These are phyloP conservation scores for Acronicta psi DNA, from an alignment of 2,888 invertebrate species.

Conservation along the genomic window DNA sequence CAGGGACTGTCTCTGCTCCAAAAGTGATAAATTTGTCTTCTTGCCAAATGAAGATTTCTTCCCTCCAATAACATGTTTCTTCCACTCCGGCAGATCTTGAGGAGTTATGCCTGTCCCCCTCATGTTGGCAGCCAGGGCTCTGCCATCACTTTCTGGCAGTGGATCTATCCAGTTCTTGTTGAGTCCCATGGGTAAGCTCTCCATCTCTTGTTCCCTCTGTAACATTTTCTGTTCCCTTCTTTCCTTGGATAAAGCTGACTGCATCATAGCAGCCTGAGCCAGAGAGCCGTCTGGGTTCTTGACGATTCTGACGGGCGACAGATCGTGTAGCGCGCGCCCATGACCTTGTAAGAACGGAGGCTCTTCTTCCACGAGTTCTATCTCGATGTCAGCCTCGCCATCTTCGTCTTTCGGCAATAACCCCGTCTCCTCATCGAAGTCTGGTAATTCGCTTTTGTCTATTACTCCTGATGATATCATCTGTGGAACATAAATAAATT, in stretches of 20 bases:
- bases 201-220: constrained; percentile 97
- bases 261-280: constrained; percentile 99
- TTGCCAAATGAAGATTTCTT: constrained; percentile 99
- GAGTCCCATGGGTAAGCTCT: constrained; percentile 92
- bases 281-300: constrained; percentile 99
- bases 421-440: constrained; percentile 99
- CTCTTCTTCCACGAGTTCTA: constrained; percentile 99
- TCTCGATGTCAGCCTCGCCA: constrained; percentile 99
- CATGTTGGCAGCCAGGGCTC: constrained; percentile 93
- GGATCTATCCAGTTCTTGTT: constrained; percentile 99
- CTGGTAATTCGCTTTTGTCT: constrained; percentile 97
- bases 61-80: constrained; percentile 99
- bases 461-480: constrained; percentile 98
- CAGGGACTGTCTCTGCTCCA: constrained; percentile 98
- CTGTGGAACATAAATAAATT: constrained; percentile 71
- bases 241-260: constrained; percentile 99
- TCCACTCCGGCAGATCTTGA: constrained; percentile 99
- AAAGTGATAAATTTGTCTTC: constrained; percentile 97
- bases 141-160: constrained; percentile 94
- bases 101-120: constrained; percentile 95
- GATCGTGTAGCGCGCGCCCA: constrained; percentile 96
- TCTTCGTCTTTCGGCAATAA: constrained; percentile 96
- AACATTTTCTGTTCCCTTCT: constrained; percentile 98
- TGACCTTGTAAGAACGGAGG: constrained; percentile 98
- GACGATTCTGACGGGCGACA: constrained; percentile 98